A percentile compares a stretch with the other conserved stretches of the same genome.
Evolutionary conservation across 2,113 vertebrate species (phyloP).

Genomic region (Talpa occidentalis): DNA sequence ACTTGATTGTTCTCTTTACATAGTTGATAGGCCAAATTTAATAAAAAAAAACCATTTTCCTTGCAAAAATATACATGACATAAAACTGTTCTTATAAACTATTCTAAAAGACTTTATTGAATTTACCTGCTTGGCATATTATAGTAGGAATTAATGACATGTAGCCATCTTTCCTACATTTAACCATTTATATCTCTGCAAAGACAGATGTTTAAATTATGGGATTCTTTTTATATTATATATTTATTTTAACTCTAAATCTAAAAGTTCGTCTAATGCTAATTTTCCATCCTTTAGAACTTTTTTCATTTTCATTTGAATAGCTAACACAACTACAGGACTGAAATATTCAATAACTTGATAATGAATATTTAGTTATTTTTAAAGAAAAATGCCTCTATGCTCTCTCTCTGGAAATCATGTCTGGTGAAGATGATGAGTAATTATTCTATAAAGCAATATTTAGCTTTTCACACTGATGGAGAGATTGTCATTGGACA

Average conservation of each 20-base stretch:
- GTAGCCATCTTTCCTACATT: not conserved
- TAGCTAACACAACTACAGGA: not conserved
- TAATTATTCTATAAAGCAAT: conserved; percentile 21
- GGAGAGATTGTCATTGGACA: not conserved
- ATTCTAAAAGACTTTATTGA: conserved; percentile 25
- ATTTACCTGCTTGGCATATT: not conserved
- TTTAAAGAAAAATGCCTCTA: not conserved
- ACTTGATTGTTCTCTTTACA: not conserved
- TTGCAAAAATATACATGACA: not conserved
- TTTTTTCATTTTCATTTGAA: conserved; percentile 3
- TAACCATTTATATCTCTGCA: not conserved
- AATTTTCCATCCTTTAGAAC: not conserved
- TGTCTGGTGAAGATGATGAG: not conserved
- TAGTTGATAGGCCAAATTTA: not conserved
- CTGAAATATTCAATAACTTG: not conserved
- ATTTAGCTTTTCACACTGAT: not conserved
- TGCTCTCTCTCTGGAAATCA: not conserved
- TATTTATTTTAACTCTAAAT: not conserved
- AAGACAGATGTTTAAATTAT: conserved; percentile 5
- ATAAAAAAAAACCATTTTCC: not conserved
- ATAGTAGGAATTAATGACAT: conserved; percentile 18
- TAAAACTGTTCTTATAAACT: not conserved
- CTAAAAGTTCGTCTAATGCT: not conserved
- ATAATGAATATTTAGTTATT: not conserved
- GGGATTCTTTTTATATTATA: not conserved